Base-by-base conservation (phyloP, 2,113 vertebrate species). In the Capreolus pygargus region DNA sequence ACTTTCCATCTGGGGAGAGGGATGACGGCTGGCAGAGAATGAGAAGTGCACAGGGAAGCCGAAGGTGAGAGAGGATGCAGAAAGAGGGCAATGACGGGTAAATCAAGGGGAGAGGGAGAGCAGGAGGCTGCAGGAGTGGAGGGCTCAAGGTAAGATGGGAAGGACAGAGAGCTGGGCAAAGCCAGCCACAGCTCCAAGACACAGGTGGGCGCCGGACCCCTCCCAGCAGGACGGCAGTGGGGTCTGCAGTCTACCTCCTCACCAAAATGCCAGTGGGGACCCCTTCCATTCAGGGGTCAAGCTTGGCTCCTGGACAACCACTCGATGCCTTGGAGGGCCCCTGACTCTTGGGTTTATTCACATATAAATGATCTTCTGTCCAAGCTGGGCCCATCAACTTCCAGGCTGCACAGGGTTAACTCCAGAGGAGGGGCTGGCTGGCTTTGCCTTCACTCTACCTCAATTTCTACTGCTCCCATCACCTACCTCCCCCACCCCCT, bases 401-500 rank as follows among this genome's bases (percentile, higher is more conserved):
- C 93, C 95, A 92, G 98, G 57, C 98, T 25, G 74, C 85, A 60
- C 97, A 97, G 99, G 99, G 99, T 99, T 99, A 99, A 99, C 97
- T 93, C 97, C 96, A 97, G 96, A 67, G 92, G 89, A 81, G 52
- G 92, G 97, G 97, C 98, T 97, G 98, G 67, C 98, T 98, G 98
- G 98, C 97, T 96, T 85, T 98, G 99, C 98, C 98, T 99, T 97
- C 94, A 10, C 98, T 98, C 97, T 98, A 99, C 99, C 99, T 99
- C 99, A 99, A 99, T 99, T 99, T 99, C 99, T 99, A 99, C 99
- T 99, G 99, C 99, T 99, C 99, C 99, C 99, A 99, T 99, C 99
- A 99, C 99, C 99, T 99, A 99, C 99, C 98, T 99, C 99, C 99
- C 99, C 99, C 98, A 99, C 98, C 99, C 99, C 99, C 99, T 99